Conservation (phyloP, 2,888 invertebrate species). For the Epistrophella euchroma region DNA sequence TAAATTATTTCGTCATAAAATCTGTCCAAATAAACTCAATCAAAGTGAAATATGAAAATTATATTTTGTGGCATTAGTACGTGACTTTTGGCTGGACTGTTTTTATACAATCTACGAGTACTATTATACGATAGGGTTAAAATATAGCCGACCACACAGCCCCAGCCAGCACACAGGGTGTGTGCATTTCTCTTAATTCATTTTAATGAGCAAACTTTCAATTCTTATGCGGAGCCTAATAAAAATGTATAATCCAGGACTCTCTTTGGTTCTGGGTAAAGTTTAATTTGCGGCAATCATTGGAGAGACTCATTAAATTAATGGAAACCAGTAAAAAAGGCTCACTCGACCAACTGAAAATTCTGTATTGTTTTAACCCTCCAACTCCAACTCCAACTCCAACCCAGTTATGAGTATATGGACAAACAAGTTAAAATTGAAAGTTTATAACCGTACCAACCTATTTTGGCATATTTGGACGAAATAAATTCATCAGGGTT, state of each 20-base stretch:
- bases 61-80: slow-evolving; percentile 73
- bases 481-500: slow-evolving; percentile 61
- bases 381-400: too few species aligned
- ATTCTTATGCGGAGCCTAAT: slow-evolving; percentile 57
- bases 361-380: neutral
- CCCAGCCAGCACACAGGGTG: neutral
- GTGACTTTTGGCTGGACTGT: slow-evolving; percentile 66
- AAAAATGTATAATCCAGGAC: slow-evolving; percentile 49
- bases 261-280: slow-evolving; percentile 27
- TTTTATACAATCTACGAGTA: neutral
- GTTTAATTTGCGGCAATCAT: slow-evolving; percentile 73
- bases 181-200: slow-evolving; percentile 47
- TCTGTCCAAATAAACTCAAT: slow-evolving; percentile 56
- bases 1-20: slow-evolving; percentile 69
- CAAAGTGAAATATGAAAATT: slow-evolving; percentile 60
- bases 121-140: neutral
- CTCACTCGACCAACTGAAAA: neutral
- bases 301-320: slow-evolving; percentile 69
- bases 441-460: slow-evolving; percentile 43
- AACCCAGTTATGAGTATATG: slow-evolving; percentile 3
- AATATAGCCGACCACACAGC: slow-evolving; percentile 46
- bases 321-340: slow-evolving; percentile 50
- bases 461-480: slow-evolving; percentile 36
- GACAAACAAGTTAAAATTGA: slow-evolving; percentile 59
- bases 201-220: slow-evolving; percentile 74